Percentiles rank a stretch among this genome's conserved stretches.
These are phyloP conservation scores for Melitaea athalia DNA, from an alignment of 2,888 invertebrate species.

Conservation along the genomic window DNA sequence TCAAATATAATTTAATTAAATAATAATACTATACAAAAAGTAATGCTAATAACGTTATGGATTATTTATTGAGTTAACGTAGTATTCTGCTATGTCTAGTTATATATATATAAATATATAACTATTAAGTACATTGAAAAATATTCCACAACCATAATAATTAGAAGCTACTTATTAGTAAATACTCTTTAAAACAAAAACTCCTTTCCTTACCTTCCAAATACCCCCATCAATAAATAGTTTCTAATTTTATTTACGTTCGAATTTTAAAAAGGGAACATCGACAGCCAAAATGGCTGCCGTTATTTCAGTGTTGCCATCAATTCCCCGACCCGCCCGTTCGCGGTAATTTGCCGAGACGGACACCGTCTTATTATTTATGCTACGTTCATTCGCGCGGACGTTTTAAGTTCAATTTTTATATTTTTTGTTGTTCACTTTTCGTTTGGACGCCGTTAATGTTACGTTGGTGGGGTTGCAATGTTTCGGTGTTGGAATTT, in stretches of 20 bases:
- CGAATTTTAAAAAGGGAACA: constrained; percentile 24
- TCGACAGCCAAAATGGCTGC: constrained; percentile 39
- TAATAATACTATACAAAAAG: too few species aligned
- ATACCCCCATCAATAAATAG: constrained; percentile 28
- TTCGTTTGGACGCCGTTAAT: constrained; percentile 13
- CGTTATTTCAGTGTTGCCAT: constrained; percentile 52
- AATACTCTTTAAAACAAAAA: neutral
- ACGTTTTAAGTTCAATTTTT: constrained; percentile 46
- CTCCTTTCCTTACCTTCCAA: neutral
- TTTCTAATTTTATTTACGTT: constrained; percentile 26
- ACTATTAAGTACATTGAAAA: too few species aligned
- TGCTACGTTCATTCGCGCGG: constrained; percentile 64
- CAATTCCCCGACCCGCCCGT: constrained; percentile 58
- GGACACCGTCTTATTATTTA: constrained; percentile 70
- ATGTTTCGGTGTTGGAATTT: too few species aligned
- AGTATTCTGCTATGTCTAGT: too few species aligned
- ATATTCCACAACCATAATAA: too few species aligned
- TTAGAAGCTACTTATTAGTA: too few species aligned
- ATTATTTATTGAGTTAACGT: too few species aligned
- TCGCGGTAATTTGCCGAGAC: constrained; percentile 75
- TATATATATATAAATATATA: too few species aligned
- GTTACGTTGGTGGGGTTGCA: neutral
- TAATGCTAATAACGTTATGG: too few species aligned
- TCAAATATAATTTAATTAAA: too few species aligned
- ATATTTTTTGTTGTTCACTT: constrained; percentile 29